A percentile compares a stretch with the other conserved stretches of the same genome.
These are phyloP conservation scores for Noctilio leporinus DNA, from an alignment of 2,113 vertebrate species.

Conservation along the genomic window DNA sequence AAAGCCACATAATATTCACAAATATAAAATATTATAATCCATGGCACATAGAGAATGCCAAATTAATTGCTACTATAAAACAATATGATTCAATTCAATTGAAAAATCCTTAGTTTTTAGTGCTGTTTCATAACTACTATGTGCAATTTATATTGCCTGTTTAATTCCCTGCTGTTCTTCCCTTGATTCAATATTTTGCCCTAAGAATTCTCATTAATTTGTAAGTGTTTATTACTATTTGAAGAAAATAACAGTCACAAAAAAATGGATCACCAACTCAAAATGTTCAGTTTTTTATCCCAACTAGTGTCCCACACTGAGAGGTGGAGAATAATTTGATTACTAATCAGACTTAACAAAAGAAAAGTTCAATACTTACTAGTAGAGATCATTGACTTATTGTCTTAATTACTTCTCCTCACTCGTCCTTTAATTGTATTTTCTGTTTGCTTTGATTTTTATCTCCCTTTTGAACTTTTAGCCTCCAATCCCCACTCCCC, in stretches of 20 bases:
- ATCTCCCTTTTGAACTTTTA: slow-evolving; percentile 31
- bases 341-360: slow-evolving; percentile 32
- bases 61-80: slow-evolving; percentile 66
- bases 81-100: slow-evolving; percentile 53
- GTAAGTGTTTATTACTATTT: slow-evolving; percentile 53
- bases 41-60: slow-evolving; percentile 35
- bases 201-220: slow-evolving; percentile 63
- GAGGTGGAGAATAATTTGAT: neutral
- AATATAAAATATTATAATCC: slow-evolving; percentile 52
- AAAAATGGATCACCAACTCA: slow-evolving; percentile 52
- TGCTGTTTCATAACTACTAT: slow-evolving; percentile 56
- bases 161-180: slow-evolving; percentile 58
- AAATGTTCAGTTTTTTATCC: slow-evolving; percentile 40
- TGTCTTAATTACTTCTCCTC: slow-evolving; percentile 29
- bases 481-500: neutral
- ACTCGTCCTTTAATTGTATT: neutral
- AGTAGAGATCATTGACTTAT: slow-evolving; percentile 14
- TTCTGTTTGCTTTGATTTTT: slow-evolving; percentile 35
- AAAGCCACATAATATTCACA: slow-evolving; percentile 48
- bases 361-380: slow-evolving; percentile 11
- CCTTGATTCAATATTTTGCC: slow-evolving; percentile 52
- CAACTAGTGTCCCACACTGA: neutral
- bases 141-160: slow-evolving; percentile 58
- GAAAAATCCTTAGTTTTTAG: slow-evolving; percentile 60
- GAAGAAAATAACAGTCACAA: slow-evolving; percentile 54